These are phyloP conservation scores for Fistularia commersonii DNA, from an alignment of 2,797 vertebrate genomes.

Conservation along the genomic window DNA sequence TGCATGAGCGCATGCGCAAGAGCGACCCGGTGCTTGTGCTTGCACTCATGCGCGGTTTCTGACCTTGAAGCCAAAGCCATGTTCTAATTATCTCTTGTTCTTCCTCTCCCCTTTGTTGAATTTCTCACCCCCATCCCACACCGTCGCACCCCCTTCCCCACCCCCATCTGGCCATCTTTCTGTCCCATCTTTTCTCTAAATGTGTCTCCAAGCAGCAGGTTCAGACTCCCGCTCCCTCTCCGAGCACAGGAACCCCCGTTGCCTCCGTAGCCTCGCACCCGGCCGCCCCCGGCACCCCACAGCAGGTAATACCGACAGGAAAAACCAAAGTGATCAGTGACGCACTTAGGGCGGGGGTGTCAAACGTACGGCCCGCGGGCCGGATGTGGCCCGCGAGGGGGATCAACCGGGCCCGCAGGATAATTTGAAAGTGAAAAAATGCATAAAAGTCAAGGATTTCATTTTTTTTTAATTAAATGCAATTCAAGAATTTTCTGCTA, in stretches of 20 bases:
- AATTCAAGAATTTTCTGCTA: too few relatives aligned
- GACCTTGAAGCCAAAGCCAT: slow-evolving; percentile 7
- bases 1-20: slow-evolving; percentile 63
- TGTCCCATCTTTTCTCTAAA: slow-evolving; percentile 6
- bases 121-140: slow-evolving; percentile 21
- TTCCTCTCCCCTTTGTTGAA: slow-evolving; percentile 27
- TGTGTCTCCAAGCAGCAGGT: slow-evolving; percentile 63
- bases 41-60: slow-evolving; percentile 46
- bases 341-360: neutral
- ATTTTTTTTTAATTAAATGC: neutral
- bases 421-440: too few relatives aligned
- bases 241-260: slow-evolving; percentile 60
- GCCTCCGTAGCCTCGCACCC: slow-evolving; percentile 70
- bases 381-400: too few relatives aligned
- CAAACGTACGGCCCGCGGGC: too few relatives aligned
- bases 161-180: slow-evolving; percentile 30
- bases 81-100: slow-evolving; percentile 39
- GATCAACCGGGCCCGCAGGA: too few relatives aligned
- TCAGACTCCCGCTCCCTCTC: slow-evolving; percentile 75
- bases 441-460: too few relatives aligned
- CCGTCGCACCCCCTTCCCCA: slow-evolving; percentile 18
- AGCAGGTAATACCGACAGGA: slow-evolving; percentile 72
- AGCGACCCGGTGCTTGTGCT: slow-evolving; percentile 55
- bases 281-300: slow-evolving; percentile 45
- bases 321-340: neutral